Evolutionary conservation across 2,113 vertebrate genomes (phyloP).

Genomic region (Hyperoodon ampullatus): DNA sequence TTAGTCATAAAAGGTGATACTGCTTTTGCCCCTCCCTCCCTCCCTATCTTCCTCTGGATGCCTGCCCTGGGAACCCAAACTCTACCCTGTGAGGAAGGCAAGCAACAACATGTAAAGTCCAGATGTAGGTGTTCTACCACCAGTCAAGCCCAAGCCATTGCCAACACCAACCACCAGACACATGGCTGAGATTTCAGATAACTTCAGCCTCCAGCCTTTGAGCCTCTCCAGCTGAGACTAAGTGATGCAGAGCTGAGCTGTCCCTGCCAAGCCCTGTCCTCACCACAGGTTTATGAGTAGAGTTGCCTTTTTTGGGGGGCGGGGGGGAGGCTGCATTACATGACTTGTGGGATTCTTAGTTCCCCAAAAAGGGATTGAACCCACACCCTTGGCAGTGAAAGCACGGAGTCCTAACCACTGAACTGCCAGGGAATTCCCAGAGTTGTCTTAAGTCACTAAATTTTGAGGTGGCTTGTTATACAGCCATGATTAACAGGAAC

Average conservation of each 20-base stretch:
- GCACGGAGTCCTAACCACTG: neutral
- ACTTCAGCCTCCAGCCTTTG: neutral
- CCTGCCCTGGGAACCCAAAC: neutral
- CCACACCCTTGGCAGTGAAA: neutral
- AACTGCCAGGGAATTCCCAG: neutral
- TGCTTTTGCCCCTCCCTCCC: neutral
- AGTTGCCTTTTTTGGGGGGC: neutral
- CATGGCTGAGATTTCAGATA: neutral
- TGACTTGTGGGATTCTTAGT: neutral
- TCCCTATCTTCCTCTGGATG: neutral
- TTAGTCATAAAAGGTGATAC: neutral
- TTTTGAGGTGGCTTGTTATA: neutral
- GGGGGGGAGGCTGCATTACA: no score
- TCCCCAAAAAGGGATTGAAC: neutral
- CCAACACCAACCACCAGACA: neutral
- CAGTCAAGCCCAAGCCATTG: neutral
- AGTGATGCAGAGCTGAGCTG: neutral
- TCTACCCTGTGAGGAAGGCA: neutral
- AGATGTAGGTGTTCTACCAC: neutral
- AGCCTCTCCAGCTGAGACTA: neutral
- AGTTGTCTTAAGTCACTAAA: neutral
- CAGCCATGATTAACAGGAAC: neutral
- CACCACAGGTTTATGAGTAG: neutral
- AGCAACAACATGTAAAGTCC: neutral
- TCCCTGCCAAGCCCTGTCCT: neutral